Evolutionary conservation across 2,888 invertebrate genomes (phyloP), one percentile per base, ranked within the genome.

Genomic region (Cataglyphis altisquamis): DNA sequence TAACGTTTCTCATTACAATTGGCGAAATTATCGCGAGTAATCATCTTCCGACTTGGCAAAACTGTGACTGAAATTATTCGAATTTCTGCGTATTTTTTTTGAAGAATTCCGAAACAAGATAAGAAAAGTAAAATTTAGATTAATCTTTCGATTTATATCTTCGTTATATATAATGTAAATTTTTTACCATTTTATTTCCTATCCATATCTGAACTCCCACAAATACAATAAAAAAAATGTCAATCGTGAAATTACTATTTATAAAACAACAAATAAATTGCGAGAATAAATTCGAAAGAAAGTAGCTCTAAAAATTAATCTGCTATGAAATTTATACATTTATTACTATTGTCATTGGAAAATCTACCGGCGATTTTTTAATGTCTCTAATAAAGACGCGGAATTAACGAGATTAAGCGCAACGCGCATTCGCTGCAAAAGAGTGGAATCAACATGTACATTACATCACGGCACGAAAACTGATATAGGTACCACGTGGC

Each of bases 361-460:
- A 48, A 66, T 18, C 21, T 36, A 45, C 21, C 1, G 66, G 48
- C 48, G 36, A 75, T 75, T 75, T 75, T 75, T 66, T 48, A 45
- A 75, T 32, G 25, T 21, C 12, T 39, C 74, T 52, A 41, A 63
- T 73, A 74, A 82, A 57, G 75, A 75, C 52, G 57, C 15, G 45
- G 57, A 66, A 55, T 82, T 75, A 66, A 75, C 75, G 82, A 82
- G 82, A 82, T 77, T 74, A 82, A 82, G 45, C 66, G 64, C 57
- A 64, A 66, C 57, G 75, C 64, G 75, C 52, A 52, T 21, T 67
- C 67, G 52, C 25, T 52, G 52, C 66, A 67, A 75, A 66, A 75
- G 67, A 75, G 67, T 9, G 25, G 67, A 36, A 75, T 75, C 67
- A 52, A 67, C 73, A 55, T 55, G 39, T 55, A 68, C 77, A 39